Evolutionary conservation across 1,140 invertebrate species (phyloP).

Genomic region (Drosophila sp.): DNA sequence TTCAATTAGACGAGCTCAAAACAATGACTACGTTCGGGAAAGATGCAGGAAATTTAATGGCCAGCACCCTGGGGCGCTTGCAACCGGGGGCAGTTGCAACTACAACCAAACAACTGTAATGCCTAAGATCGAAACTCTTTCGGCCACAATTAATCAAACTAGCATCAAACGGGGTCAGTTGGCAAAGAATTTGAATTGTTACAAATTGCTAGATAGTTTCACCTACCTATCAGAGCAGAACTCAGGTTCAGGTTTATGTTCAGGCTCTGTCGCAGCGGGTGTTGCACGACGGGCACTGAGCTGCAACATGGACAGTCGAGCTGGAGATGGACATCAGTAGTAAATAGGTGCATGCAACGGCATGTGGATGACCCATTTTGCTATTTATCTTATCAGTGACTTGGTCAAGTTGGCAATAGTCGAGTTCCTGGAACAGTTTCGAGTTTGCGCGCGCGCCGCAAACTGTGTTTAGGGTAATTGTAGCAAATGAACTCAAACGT

Average conservation of each 20-base stretch:
- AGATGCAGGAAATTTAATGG: background rate
- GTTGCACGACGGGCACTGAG: slow-evolving; percentile 31
- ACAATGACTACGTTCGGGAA: slow-evolving; percentile 20
- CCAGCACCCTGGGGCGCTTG: slow-evolving; percentile 25
- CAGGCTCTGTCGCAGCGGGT: slow-evolving; percentile 30
- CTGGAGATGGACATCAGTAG: slow-evolving; percentile 23
- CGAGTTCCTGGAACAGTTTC: slow-evolving; percentile 36
- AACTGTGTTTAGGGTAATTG: slow-evolving; percentile 76
- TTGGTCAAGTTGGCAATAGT: slow-evolving; percentile 59
- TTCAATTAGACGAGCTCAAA: slow-evolving; percentile 56
- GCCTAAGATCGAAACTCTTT: slow-evolving; percentile 57
- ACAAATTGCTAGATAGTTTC: slow-evolving; percentile 38
- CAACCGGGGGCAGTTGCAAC: slow-evolving; percentile 24
- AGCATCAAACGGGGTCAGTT: slow-evolving; percentile 51
- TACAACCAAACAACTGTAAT: slow-evolving; percentile 8
- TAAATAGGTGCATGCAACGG: slow-evolving; percentile 5
- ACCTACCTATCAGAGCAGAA: slow-evolving; percentile 9
- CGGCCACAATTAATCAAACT: slow-evolving; percentile 62
- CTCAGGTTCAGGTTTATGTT: slow-evolving; percentile 8
- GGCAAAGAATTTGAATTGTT: slow-evolving; percentile 57
- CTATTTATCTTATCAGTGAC: slow-evolving; percentile 74
- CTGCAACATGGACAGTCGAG: slow-evolving; percentile 16
- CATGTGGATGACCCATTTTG: slow-evolving; percentile 61
- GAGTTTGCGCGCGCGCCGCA: slow-evolving; percentile 39
- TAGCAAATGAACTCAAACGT: slow-evolving; percentile 64